Evolutionary conservation across 2,113 vertebrate species (phyloP), one percentile per base, ranked within the genome.

Genomic region (Elephas maximus): DNA sequence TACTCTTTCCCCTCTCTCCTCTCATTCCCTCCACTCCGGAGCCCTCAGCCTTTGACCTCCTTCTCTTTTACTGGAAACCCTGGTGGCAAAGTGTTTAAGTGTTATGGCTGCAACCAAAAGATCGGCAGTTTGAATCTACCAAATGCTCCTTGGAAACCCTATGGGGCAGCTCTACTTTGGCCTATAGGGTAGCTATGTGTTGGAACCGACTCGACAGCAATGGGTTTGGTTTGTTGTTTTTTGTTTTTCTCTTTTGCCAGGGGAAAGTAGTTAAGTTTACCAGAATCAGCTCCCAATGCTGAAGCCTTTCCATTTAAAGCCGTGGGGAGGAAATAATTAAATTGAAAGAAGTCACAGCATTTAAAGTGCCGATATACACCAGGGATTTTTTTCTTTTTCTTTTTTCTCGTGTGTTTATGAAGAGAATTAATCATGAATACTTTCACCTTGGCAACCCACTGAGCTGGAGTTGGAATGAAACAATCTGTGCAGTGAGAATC

Each of bases 311-410:
- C 85, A 87, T 92, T 92, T 90, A 95, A 95, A 98, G 73, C 95
- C 77, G 60, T 48, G 24, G 93, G 92, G 85, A 97, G 78, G 74
- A 96, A 97, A 96, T 94, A 94, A 98, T 98, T 92, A 96, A 92
- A 88, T 90, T 60, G 93, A 96, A 93, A 21, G 9, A 95, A 97
- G 57, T 94, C n/a, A 30, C 26, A 71, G 87, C 48, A n/a, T 95
- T 96, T 90, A 94, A 98, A 97, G 95, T 88, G 79, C 90, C 51
- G 10, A 86, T 86, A 71, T 95, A 85, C 73, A 86, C 78, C 65
- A 80, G 53, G 28, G 26, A 30, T 15, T 51, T 62, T 30, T 41
- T 57, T 48, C 9, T 15, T 26, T 26, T 24, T 79, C 63, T 44
- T 62, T 37, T 62, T 37, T 17, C 71, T 80, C 45, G 10, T 60